These are phyloP conservation scores for Caenorhabditis sinica DNA, from an alignment of 2,888 invertebrate genomes.

Conservation along the genomic window DNA sequence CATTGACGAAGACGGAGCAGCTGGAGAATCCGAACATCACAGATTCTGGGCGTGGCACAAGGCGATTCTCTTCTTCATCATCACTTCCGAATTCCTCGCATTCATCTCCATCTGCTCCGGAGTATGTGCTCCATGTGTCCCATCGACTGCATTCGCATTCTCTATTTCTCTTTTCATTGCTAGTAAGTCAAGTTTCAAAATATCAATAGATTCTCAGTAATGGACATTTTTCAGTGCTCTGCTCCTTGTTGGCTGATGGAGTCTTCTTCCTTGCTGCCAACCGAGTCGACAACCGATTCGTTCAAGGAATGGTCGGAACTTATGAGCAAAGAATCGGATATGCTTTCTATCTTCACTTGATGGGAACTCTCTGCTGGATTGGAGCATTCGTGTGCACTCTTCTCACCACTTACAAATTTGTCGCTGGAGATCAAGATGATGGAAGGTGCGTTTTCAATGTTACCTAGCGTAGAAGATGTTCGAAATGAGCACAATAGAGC, in stretches of 20 bases:
- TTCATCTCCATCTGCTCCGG: constrained; percentile 82
- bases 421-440: constrained; percentile 67
- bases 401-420: constrained; percentile 81
- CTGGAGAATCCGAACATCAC: constrained; percentile 83
- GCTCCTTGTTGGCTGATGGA: constrained; percentile 80
- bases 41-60: constrained; percentile 83
- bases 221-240: constrained; percentile 74
- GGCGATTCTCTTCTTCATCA: constrained; percentile 82
- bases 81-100: constrained; percentile 79
- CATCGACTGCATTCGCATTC: constrained; percentile 80
- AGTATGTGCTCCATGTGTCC: constrained; percentile 81
- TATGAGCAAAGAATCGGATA: constrained; percentile 83
- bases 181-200: constrained; percentile 68
- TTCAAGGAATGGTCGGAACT: constrained; percentile 83
- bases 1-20: constrained; percentile 83
- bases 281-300: constrained; percentile 82
- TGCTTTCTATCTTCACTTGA: constrained; percentile 82
- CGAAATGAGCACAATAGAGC: neutral
- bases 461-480: neutral
- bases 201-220: neutral
- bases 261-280: constrained; percentile 83
- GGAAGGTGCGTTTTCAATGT: constrained; percentile 67
- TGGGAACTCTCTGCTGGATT: constrained; percentile 81
- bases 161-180: constrained; percentile 81
- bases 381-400: constrained; percentile 80